phyloP scores from a whole-genome alignment of 2,797 vertebrate species.

The Rhodeus uyekii region DNA sequence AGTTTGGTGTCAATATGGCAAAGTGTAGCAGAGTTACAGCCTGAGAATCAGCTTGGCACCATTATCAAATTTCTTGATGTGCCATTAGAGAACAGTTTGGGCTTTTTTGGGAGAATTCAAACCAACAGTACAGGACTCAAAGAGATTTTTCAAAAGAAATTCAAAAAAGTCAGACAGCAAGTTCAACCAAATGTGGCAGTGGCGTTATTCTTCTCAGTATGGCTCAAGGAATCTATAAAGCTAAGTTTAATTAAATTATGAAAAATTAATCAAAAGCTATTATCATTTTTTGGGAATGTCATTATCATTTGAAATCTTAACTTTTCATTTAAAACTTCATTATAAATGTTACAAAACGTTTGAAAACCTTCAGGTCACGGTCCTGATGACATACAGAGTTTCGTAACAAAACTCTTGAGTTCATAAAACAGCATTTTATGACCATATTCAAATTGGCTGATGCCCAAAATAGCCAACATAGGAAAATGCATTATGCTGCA shows the following conservation, averaged over 20 bases:
- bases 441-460: no score
- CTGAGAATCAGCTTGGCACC: not conserved
- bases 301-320: no score
- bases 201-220: not conserved
- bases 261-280: no score
- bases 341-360: no score
- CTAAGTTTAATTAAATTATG: not conserved
- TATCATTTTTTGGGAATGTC: no score
- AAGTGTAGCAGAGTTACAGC: not conserved
- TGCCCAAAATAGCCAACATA: no score
- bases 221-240: not conserved
- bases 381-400: no score
- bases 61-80: not conserved
- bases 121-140: not conserved
- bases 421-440: no score
- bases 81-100: not conserved
- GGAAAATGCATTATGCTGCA: not conserved
- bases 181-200: not conserved
- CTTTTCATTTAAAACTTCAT: no score
- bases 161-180: not conserved
- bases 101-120: not conserved
- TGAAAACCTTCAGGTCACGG: no score
- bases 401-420: no score
- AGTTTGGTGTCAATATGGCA: not conserved
- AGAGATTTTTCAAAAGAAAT: not conserved